These are phyloP conservation scores for Chrysolina haemoptera DNA, from an alignment of 2,888 invertebrate genomes.

Conservation along the genomic window DNA sequence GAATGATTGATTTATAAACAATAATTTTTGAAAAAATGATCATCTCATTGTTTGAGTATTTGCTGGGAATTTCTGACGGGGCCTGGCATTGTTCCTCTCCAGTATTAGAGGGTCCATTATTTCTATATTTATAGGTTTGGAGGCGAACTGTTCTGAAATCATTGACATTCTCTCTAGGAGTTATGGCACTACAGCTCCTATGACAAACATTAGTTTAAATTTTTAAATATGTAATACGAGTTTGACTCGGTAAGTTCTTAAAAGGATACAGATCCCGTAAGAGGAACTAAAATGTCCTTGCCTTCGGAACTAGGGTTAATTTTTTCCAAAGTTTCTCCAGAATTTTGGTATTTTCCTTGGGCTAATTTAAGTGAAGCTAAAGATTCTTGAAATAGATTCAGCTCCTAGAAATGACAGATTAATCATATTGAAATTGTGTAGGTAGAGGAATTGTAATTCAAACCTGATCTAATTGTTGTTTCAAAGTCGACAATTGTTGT, in stretches of 20 bases:
- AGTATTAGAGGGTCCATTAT: no score
- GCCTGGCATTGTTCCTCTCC: no score
- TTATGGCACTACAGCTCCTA: no score
- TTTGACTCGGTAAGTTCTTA: neutral
- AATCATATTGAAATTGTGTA: conserved; percentile 24
- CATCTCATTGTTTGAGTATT: no score
- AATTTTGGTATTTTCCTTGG: conserved; percentile 91
- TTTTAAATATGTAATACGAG: no score
- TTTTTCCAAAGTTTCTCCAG: conserved; percentile 87
- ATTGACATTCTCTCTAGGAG: no score
- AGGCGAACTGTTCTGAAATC: no score
- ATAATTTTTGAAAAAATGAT: no score
- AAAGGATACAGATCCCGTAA: conserved; percentile 88
- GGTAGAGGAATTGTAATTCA: conserved; percentile 43
- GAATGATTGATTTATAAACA: no score
- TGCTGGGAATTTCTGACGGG: no score
- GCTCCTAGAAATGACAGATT: conserved; percentile 76
- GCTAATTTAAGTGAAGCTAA: conserved; percentile 91
- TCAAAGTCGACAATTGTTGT: conserved; percentile 86
- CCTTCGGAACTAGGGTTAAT: conserved; percentile 83
- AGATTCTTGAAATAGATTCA: conserved; percentile 91
- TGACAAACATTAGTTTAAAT: no score
- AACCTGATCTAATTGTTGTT: conserved; percentile 91
- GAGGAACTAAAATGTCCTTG: conserved; percentile 91
- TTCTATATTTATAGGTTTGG: no score